Percentiles rank a stretch among this genome's conserved stretches.
These are phyloP conservation scores for Acanthococcus lagerstroemiae DNA, from an alignment of 2,888 invertebrate species.

Conservation along the genomic window DNA sequence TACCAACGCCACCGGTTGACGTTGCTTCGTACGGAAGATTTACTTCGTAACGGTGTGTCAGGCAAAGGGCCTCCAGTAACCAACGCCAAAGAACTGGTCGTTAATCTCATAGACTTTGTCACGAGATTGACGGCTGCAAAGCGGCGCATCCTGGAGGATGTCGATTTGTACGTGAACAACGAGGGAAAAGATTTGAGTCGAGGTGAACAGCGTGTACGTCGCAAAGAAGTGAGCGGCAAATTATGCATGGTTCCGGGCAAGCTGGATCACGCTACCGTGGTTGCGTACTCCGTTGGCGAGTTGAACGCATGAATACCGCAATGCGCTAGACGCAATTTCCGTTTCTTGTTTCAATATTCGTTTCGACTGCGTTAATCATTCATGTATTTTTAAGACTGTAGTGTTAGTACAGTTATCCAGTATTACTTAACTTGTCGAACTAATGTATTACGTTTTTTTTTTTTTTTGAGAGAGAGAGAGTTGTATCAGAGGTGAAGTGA, in stretches of 20 bases:
- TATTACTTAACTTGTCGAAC: no score
- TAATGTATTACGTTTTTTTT: no score
- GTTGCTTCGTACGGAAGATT: conserved; percentile 62
- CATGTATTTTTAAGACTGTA: not conserved
- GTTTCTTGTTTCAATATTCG: not conserved
- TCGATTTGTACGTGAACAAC: conserved; percentile 58
- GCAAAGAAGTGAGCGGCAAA: conserved; percentile 61
- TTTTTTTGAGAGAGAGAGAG: no score
- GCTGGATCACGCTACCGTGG: conserved; percentile 76
- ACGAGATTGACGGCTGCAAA: conserved; percentile 66
- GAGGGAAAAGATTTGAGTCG: conserved; percentile 47
- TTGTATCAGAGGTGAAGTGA: no score
- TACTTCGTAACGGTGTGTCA: conserved; percentile 57
- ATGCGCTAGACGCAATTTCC: no score
- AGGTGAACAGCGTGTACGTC: conserved; percentile 55
- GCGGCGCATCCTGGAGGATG: conserved; percentile 69
- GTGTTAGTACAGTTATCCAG: not conserved
- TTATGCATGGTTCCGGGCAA: conserved; percentile 73
- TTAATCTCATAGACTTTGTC: conserved; percentile 65
- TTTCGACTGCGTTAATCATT: not conserved
- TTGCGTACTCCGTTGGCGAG: conserved; percentile 63
- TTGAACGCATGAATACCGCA: no score
- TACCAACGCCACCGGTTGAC: conserved; percentile 65
- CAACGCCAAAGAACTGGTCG: conserved; percentile 56
- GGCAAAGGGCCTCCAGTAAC: conserved; percentile 53